Conservation (phyloP, 2,888 invertebrate species). For the Perithous albicinctus region DNA sequence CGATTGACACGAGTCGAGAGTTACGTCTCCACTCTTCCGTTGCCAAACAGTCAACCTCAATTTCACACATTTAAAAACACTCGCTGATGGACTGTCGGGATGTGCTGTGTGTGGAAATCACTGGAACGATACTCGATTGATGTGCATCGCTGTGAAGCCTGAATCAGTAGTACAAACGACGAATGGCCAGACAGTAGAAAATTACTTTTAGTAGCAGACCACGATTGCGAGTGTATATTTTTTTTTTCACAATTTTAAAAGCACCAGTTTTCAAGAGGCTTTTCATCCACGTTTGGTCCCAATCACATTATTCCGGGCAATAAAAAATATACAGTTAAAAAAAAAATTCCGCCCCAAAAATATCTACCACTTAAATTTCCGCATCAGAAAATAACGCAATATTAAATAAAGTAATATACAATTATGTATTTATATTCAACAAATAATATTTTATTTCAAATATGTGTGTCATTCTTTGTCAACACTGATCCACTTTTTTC, state of each 20-base stretch:
- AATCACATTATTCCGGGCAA: no score
- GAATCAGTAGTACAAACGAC: conserved; percentile 33
- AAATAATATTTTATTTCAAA: no score
- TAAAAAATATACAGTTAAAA: no score
- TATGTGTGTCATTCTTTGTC: no score
- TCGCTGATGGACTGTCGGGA: not conserved
- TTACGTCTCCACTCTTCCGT: conserved; percentile 27
- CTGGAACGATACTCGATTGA: not conserved
- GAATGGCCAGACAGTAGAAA: conserved; percentile 9
- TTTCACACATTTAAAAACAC: conserved; percentile 16
- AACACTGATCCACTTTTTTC: no score
- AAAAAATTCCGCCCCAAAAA: no score
- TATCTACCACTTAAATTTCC: no score
- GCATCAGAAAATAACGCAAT: no score
- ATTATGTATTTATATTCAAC: no score
- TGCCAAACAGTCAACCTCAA: conserved; percentile 24
- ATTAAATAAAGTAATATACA: no score
- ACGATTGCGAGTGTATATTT: not conserved
- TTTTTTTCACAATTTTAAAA: not conserved
- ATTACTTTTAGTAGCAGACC: not conserved
- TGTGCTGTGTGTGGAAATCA: conserved; percentile 20
- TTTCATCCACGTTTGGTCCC: not conserved
- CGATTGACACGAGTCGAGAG: conserved; percentile 20
- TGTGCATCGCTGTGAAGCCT: not conserved
- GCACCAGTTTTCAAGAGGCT: not conserved